These are phyloP conservation scores for Teleiodes luculella DNA, from an alignment of 2,888 invertebrate genomes.

Conservation along the genomic window DNA sequence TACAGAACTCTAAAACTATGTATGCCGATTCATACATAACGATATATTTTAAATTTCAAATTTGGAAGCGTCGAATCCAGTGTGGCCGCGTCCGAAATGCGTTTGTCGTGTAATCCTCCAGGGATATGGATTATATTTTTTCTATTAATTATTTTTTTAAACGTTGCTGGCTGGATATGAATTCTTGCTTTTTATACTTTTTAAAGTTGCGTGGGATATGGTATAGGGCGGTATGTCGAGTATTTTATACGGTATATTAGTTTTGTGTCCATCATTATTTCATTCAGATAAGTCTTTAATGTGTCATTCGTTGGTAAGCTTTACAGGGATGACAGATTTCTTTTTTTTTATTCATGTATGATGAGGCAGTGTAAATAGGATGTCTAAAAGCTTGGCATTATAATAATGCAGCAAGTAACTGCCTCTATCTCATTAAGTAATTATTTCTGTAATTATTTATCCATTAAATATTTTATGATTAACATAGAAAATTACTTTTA, in stretches of 20 bases:
- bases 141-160: constrained; percentile 64
- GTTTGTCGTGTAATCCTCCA: constrained; percentile 76
- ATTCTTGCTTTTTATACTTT: constrained; percentile 9
- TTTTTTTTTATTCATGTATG: neutral
- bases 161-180: constrained; percentile 36
- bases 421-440: too few relatives aligned
- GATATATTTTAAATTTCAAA: constrained; percentile 49
- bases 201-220: constrained; percentile 58
- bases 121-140: constrained; percentile 70
- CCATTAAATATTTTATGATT: too few relatives aligned
- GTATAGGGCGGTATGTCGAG: constrained; percentile 31
- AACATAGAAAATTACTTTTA: too few relatives aligned
- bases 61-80: constrained; percentile 57
- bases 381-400: too few relatives aligned
- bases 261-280: constrained; percentile 57
- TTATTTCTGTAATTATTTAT: too few relatives aligned
- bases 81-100: constrained; percentile 74
- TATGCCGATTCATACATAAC: constrained; percentile 19
- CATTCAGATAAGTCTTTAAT: constrained; percentile 25
- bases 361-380: neutral
- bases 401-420: too few relatives aligned
- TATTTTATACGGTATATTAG: constrained; percentile 59
- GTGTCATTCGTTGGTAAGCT: constrained; percentile 9
- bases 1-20: neutral
- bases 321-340: constrained; percentile 37